Percentiles rank a stretch among this genome's conserved stretches.
Conservation (phyloP, 2,888 invertebrate genomes). For the Archips xylosteana region DNA sequence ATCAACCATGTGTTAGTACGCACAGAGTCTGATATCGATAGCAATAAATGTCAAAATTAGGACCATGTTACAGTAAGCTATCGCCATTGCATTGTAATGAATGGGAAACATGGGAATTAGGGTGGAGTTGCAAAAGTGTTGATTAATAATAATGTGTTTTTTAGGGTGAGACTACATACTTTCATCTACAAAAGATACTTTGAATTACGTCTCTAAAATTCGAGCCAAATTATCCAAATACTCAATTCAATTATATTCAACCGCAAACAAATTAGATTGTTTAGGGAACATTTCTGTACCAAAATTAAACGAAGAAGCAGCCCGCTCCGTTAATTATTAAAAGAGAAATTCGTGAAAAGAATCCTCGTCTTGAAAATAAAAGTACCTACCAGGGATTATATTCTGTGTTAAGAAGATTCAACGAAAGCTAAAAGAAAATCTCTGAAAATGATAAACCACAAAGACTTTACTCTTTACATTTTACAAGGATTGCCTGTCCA, state of each 20-base stretch:
- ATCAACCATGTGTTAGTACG: background rate
- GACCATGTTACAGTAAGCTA: background rate
- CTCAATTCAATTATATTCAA: constrained; percentile 3
- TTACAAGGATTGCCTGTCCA: background rate
- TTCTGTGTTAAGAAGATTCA: constrained; percentile 4
- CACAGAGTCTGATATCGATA: background rate
- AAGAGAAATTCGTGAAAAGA: background rate
- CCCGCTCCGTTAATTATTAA: constrained; percentile 19
- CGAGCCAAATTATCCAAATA: background rate
- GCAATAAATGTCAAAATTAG: background rate
- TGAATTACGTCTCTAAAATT: background rate
- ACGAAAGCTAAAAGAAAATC: background rate
- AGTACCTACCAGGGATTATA: constrained; percentile 13
- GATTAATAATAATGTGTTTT: background rate
- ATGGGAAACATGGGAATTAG: constrained; percentile 4
- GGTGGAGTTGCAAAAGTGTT: constrained; percentile 1
- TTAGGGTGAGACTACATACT: background rate
- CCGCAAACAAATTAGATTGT: constrained; percentile 7
- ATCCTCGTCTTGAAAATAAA: constrained; percentile 5
- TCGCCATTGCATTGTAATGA: constrained; percentile 15
- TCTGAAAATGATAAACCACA: constrained; percentile 12
- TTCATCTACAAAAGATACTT: background rate
- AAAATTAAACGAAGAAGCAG: constrained; percentile 13
- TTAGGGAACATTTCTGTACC: constrained; percentile 1
- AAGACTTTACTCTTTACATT: background rate